Evolutionary conservation across 2,797 vertebrate genomes (phyloP), one percentile per base, ranked within the genome.

Genomic region (Eutrigla gurnardus): DNA sequence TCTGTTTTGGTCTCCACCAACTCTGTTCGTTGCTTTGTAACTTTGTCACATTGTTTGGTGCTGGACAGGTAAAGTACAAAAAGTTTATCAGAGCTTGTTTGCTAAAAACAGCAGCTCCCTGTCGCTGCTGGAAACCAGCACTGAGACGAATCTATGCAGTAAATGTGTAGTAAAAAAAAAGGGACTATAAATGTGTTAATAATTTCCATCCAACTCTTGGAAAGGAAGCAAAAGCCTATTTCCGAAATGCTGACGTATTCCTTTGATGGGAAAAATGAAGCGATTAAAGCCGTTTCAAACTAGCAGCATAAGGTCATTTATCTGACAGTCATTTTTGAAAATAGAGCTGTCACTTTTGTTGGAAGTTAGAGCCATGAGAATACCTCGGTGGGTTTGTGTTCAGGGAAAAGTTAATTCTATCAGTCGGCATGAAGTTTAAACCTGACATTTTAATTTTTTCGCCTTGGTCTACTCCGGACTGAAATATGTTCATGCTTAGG

Each of bases 401-500:
- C 7, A 65, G 33, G 13, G 15, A 66, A 37, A 46, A 57, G 58
- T 42, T 58, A 37, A 13, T 63, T 73, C 52, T n/a, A 57, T 49
- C n/a, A 35, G 39, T 55, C 59, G 13, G 53, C 39, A 10, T 65
- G 12, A 43, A 37, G 47, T 54, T 42, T 47, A 18, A 72, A 54
- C 32, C 47, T 58, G 54, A 49, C 46, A n/a, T 25, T 32, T 46
- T 36, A 0, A 40, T 46, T 66, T 18, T 36, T 66, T 49, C 37
- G 58, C 18, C 25, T 32, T 2, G 12, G 18, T 53, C 50, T 13
- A 53, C 50, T 62, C 53, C 74, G 63, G 33, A 7, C 50, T 78
- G 57, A 69, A 58, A 33, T 43, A 40, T 63, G 78, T 89, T 83
- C 69, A 82, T 81, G 59, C 15, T 1, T 18, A 79, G 86, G 59